phyloP scores from a whole-genome alignment of 2,797 vertebrate genomes.

The Eulemur albifrons region DNA sequence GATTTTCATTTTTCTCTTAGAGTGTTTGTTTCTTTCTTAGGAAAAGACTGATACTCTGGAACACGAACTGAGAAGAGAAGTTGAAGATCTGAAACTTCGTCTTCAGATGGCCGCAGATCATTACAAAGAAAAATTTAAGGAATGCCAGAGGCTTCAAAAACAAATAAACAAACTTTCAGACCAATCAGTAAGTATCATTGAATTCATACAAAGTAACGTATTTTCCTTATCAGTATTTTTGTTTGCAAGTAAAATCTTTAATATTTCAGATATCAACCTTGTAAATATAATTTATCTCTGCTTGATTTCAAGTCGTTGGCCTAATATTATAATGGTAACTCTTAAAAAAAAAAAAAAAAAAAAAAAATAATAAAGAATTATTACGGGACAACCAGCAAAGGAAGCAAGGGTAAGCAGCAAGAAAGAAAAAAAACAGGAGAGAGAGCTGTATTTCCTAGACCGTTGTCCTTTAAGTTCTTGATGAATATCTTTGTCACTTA shows the following conservation, averaged over 20 bases:
- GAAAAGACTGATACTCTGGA: constrained; percentile 83
- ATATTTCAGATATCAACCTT: neutral
- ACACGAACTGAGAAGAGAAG: constrained; percentile 95
- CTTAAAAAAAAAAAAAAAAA: neutral
- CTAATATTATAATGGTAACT: neutral
- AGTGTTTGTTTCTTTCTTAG: constrained; percentile 62
- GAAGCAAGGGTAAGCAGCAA: neutral
- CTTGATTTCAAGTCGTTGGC: constrained; percentile 32
- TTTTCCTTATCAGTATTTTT: neutral
- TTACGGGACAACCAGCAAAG: constrained; percentile 5
- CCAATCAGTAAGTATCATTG: constrained; percentile 89
- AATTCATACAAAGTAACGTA: neutral
- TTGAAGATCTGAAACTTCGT: constrained; percentile 97
- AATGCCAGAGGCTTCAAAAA: constrained; percentile 97
- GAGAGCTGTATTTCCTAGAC: neutral
- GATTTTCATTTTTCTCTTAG: constrained; percentile 30
- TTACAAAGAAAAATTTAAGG: constrained; percentile 99
- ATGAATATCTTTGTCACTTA: neutral
- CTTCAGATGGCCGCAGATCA: constrained; percentile 99
- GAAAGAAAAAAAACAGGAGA: neutral
- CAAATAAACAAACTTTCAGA: constrained; percentile 94
- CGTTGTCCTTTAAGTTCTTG: neutral
- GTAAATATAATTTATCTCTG: constrained; percentile 10
- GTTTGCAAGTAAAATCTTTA: constrained; percentile 7
- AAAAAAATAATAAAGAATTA: neutral